These are phyloP conservation scores for Temnothorax ravouxi DNA, from an alignment of 2,888 invertebrate genomes.

Conservation along the genomic window DNA sequence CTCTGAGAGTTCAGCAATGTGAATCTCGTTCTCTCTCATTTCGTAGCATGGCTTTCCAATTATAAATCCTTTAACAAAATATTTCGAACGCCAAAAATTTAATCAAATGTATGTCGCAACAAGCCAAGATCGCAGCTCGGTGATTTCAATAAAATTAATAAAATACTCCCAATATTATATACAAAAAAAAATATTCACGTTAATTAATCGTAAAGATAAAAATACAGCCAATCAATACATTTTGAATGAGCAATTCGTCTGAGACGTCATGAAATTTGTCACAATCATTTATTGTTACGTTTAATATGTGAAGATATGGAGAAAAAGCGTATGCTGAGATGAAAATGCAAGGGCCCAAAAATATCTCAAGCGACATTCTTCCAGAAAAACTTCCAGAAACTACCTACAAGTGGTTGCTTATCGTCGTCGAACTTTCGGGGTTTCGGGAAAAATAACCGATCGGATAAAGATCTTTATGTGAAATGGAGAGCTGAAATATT, in stretches of 20 bases:
- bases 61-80: not conserved
- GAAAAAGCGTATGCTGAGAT: not conserved
- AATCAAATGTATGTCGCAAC: not conserved
- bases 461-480: slow-evolving; percentile 80
- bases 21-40: slow-evolving; percentile 37
- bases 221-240: not conserved
- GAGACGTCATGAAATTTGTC: not conserved
- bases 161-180: not conserved
- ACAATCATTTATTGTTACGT: not conserved
- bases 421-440: slow-evolving; percentile 60
- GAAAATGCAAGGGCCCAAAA: slow-evolving; percentile 35
- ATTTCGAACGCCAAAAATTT: not conserved
- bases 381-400: slow-evolving; percentile 40
- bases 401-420: slow-evolving; percentile 48
- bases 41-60: not conserved
- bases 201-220: no score
- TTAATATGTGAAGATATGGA: slow-evolving; percentile 2
- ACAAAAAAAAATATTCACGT: not conserved
- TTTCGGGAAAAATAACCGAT: slow-evolving; percentile 71
- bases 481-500: slow-evolving; percentile 82
- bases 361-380: slow-evolving; percentile 39
- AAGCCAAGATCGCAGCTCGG: not conserved
- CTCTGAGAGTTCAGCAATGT: slow-evolving; percentile 56
- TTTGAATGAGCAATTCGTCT: not conserved
- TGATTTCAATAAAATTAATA: not conserved